phyloP scores from a whole-genome alignment of 1,140 invertebrate genomes.

The Drosophila equinoxialis region DNA sequence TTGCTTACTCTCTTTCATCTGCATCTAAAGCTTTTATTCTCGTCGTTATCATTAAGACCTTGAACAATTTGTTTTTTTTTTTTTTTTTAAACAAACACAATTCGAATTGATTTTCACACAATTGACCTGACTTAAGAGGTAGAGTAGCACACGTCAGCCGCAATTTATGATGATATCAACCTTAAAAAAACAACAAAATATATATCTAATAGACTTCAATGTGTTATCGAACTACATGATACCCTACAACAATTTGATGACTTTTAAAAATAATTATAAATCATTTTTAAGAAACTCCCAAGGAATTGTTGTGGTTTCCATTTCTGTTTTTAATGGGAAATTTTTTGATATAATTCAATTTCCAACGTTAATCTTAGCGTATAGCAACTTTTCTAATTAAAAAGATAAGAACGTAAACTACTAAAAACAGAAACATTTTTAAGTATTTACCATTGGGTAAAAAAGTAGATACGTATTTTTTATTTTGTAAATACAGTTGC shows the following conservation, averaged over 20 bases:
- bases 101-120: constrained; percentile 55
- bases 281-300: no score
- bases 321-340: no score
- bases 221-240: neutral
- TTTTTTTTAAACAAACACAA: neutral
- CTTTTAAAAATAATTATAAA: no score
- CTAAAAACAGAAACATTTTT: no score
- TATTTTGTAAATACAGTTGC: no score
- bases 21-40: neutral
- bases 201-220: neutral
- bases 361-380: no score
- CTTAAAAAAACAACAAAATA: constrained; percentile 30
- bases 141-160: constrained; percentile 57
- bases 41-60: constrained; percentile 46
- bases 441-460: no score
- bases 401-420: no score
- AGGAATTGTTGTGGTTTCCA: no score
- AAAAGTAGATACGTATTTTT: no score
- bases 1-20: neutral
- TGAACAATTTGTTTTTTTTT: constrained; percentile 37
- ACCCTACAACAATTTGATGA: constrained; percentile 1
- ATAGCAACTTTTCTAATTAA: no score
- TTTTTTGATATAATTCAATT: no score
- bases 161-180: constrained; percentile 68
- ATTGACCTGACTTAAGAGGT: constrained; percentile 40